Evolutionary conservation across 2,888 invertebrate genomes (phyloP).

Genomic region (Melitaea athalia): DNA sequence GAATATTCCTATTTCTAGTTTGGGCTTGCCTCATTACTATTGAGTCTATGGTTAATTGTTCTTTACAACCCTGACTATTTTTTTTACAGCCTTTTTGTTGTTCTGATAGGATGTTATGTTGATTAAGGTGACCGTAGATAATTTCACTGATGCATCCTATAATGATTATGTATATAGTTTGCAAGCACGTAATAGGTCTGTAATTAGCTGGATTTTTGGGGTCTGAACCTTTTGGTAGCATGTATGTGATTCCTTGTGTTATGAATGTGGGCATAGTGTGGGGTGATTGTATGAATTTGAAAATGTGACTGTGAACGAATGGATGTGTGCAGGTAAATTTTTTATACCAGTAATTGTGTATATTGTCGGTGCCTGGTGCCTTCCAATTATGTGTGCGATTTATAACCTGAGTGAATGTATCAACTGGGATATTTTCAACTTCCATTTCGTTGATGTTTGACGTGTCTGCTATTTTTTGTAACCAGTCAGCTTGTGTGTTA

Average conservation of each 20-base stretch:
- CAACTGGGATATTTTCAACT: constrained; percentile 29
- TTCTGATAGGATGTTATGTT: constrained; percentile 35
- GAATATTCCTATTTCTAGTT: neutral
- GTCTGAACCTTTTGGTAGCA: constrained; percentile 39
- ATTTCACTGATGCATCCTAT: constrained; percentile 38
- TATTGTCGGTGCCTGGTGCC: constrained; percentile 21
- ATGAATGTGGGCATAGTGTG: constrained; percentile 28
- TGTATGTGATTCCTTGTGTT: constrained; percentile 35
- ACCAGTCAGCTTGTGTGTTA: constrained; percentile 29
- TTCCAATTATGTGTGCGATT: constrained; percentile 32
- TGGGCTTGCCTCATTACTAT: neutral
- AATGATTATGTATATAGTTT: constrained; percentile 27
- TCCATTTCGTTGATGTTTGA: constrained; percentile 9
- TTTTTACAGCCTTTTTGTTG: constrained; percentile 30
- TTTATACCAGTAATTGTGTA: constrained; percentile 8
- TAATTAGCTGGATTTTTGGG: constrained; percentile 41
- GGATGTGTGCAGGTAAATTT: neutral
- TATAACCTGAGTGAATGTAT: constrained; percentile 26
- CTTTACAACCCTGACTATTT: constrained; percentile 28
- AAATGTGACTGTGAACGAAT: neutral
- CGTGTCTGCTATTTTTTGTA: neutral
- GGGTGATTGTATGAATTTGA: constrained; percentile 28
- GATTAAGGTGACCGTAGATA: constrained; percentile 36
- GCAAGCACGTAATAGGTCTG: constrained; percentile 44
- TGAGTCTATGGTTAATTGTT: constrained; percentile 28